phyloP scores from a whole-genome alignment of 2,113 vertebrate genomes.

The Atlantisia rogersi region DNA sequence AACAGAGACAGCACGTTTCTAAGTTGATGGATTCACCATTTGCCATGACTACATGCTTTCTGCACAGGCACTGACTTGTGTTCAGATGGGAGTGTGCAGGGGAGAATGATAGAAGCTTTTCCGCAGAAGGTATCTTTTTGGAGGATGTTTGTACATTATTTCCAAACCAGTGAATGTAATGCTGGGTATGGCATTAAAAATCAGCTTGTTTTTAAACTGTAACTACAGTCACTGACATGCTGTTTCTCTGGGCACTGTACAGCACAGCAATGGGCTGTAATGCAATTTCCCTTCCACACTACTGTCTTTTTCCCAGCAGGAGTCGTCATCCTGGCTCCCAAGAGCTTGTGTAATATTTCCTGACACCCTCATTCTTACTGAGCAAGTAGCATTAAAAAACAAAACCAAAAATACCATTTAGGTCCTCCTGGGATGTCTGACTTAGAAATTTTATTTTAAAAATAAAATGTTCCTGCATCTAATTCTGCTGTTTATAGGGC shows the following conservation, averaged over 20 bases:
- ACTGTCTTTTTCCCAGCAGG: not conserved
- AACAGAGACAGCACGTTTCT: not conserved
- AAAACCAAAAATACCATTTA: not conserved
- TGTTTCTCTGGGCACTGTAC: fast-evolving
- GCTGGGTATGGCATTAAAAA: not conserved
- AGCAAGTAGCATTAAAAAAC: not conserved
- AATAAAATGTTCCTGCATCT: not conserved
- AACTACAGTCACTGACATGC: not conserved
- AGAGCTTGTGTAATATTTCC: not conserved
- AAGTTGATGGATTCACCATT: not conserved
- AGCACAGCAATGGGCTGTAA: not conserved
- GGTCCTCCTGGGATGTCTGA: not conserved
- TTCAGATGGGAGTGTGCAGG: not conserved
- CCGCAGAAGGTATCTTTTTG: not conserved
- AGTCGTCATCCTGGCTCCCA: not conserved
- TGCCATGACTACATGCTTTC: not conserved
- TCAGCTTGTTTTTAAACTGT: not conserved
- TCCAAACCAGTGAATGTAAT: not conserved
- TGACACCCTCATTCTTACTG: not conserved
- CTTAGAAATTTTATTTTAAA: not conserved
- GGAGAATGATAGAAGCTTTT: not conserved
- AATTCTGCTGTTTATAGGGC: not conserved
- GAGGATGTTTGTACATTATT: not conserved
- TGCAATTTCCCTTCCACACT: not conserved
- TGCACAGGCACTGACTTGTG: not conserved